These are phyloP conservation scores for Epinotia demarniana DNA, from an alignment of 2,888 invertebrate species.

Conservation along the genomic window DNA sequence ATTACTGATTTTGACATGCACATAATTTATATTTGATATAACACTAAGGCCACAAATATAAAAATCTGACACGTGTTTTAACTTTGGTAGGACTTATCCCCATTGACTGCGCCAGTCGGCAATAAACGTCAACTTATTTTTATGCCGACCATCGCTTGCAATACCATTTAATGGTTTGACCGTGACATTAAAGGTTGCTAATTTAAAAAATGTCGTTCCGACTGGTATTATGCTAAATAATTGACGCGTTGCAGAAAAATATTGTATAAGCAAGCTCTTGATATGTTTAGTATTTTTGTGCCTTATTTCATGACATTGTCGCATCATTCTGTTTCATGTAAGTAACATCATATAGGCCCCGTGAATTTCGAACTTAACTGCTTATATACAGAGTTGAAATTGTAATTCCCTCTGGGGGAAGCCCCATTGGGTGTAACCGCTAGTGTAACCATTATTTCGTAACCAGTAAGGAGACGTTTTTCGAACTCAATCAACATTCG, in stretches of 20 bases:
- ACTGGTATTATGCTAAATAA: too few relatives aligned
- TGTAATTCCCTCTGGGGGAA: too few relatives aligned
- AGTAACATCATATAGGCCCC: not conserved
- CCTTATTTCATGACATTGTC: not conserved
- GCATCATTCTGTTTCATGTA: not conserved
- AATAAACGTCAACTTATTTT: not conserved
- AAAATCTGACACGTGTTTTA: not conserved
- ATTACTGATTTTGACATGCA: not conserved
- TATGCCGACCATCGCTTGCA: too few relatives aligned
- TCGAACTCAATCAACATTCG: too few relatives aligned
- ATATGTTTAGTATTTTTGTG: not conserved
- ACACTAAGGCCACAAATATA: not conserved
- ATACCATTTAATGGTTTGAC: too few relatives aligned
- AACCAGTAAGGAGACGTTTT: too few relatives aligned
- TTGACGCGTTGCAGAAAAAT: not conserved
- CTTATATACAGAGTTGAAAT: too few relatives aligned
- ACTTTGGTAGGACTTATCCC: not conserved
- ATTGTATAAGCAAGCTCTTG: not conserved
- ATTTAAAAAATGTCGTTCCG: too few relatives aligned
- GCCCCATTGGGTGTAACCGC: too few relatives aligned
- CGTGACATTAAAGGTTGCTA: too few relatives aligned
- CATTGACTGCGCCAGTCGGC: not conserved
- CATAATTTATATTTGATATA: not conserved
- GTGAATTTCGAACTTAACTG: too few relatives aligned
- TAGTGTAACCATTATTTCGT: too few relatives aligned